These are phyloP conservation scores for Hylaea fasciaria DNA, from an alignment of 2,888 invertebrate genomes.

Conservation along the genomic window DNA sequence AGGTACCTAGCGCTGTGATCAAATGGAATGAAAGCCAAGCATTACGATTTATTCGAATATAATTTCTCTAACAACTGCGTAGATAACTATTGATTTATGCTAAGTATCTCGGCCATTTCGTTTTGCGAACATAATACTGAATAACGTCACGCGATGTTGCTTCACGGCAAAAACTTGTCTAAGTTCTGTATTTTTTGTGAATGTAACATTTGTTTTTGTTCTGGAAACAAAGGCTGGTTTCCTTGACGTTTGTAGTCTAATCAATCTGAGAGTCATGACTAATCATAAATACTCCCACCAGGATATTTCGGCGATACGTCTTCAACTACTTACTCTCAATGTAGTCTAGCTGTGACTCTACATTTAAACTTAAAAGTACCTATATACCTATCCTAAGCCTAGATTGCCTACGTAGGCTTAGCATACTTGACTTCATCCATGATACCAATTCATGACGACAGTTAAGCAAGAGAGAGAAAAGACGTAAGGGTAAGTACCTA, in stretches of 20 bases:
- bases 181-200: constrained; percentile 23
- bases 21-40: neutral
- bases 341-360: too few species aligned
- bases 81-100: constrained; percentile 65
- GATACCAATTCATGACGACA: too few species aligned
- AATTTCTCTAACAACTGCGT: constrained; percentile 42
- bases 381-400: too few species aligned
- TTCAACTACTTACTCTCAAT: too few species aligned
- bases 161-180: constrained; percentile 41
- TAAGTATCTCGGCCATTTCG: constrained; percentile 53
- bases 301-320: too few species aligned
- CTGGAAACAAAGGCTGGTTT: constrained; percentile 19
- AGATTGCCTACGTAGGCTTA: too few species aligned
- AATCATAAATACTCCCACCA: neutral
- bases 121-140: constrained; percentile 60
- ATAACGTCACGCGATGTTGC: constrained; percentile 59
- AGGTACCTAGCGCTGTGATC: too few species aligned
- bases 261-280: constrained; percentile 12
- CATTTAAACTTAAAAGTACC: too few species aligned
- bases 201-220: constrained; percentile 20
- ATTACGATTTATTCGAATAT: constrained; percentile 27
- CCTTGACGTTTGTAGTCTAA: constrained; percentile 18
- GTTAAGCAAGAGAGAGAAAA: too few species aligned
- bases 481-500: too few species aligned
- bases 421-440: too few species aligned